Percentiles rank a stretch among this genome's conserved stretches.
Evolutionary conservation across 2,797 vertebrate genomes (phyloP).

Genomic region (Falco novaeseelandiae): DNA sequence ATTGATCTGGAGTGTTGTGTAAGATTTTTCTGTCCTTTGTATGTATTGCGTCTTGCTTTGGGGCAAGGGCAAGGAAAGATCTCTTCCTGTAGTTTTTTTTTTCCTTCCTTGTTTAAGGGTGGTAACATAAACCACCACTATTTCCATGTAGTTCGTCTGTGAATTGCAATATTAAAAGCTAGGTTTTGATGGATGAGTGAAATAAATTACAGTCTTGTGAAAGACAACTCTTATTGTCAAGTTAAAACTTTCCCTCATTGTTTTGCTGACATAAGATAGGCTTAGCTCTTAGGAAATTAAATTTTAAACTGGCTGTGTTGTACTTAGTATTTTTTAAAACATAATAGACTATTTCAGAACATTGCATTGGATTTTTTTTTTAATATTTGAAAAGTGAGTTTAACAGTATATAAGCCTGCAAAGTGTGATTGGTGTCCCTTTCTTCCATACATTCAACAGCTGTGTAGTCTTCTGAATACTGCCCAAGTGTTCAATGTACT

Average conservation of each 20-base stretch:
- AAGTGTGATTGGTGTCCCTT: background rate
- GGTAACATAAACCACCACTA: background rate
- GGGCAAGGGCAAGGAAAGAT: background rate
- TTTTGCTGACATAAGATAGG: background rate
- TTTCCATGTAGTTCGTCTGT: background rate
- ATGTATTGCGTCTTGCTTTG: background rate
- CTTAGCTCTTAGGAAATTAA: background rate
- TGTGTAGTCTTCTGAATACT: background rate
- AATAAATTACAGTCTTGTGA: background rate
- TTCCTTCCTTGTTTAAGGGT: background rate
- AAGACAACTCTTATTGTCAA: background rate
- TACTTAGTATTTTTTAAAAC: background rate
- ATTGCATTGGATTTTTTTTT: background rate
- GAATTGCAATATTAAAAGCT: background rate
- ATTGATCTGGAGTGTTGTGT: background rate
- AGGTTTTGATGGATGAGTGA: background rate
- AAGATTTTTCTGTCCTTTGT: background rate
- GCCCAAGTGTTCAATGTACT: background rate
- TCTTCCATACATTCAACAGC: background rate
- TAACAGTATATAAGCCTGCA: background rate
- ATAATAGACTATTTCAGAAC: background rate
- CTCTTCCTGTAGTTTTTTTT: background rate
- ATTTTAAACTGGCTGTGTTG: background rate
- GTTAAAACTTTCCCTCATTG: constrained; percentile 1
- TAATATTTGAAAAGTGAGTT: background rate